These are phyloP conservation scores for Myocastor coypus DNA, from an alignment of 2,113 vertebrate genomes.

Conservation along the genomic window DNA sequence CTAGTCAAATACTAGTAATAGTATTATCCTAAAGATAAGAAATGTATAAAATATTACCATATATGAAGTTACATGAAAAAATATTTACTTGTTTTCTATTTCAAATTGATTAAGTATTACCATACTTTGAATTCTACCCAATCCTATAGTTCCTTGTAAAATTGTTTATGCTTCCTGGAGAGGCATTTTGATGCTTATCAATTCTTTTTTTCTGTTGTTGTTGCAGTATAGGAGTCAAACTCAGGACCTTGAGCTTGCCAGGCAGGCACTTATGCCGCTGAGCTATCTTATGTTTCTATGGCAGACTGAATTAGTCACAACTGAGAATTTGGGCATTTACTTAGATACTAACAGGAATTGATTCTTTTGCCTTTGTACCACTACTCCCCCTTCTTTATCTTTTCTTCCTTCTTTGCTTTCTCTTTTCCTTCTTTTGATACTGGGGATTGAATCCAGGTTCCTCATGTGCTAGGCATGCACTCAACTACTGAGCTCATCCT, in stretches of 20 bases:
- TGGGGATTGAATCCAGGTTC: not conserved
- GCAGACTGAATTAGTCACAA: not conserved
- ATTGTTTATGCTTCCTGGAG: not conserved
- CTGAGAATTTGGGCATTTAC: not conserved
- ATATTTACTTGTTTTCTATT: constrained; percentile 11
- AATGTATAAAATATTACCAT: not conserved
- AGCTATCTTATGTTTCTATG: not conserved
- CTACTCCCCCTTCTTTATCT: not conserved
- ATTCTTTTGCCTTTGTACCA: constrained; percentile 28
- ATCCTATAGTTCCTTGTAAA: not conserved
- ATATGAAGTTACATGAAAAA: constrained; percentile 29
- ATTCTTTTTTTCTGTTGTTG: too few species aligned
- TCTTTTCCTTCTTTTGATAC: not conserved
- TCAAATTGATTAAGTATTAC: constrained; percentile 23
- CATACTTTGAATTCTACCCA: constrained; percentile 2
- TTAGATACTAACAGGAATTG: not conserved
- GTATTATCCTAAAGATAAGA: constrained; percentile 9
- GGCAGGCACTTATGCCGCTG: too few species aligned
- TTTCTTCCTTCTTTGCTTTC: not conserved
- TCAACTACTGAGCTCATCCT: not conserved
- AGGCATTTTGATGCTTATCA: not conserved
- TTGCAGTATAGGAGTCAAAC: too few species aligned
- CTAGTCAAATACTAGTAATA: not conserved
- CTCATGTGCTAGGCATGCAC: not conserved
- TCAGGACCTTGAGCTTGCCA: too few species aligned